These are phyloP conservation scores for Eupithecia subfuscata DNA, from an alignment of 2,888 invertebrate genomes.

Conservation along the genomic window DNA sequence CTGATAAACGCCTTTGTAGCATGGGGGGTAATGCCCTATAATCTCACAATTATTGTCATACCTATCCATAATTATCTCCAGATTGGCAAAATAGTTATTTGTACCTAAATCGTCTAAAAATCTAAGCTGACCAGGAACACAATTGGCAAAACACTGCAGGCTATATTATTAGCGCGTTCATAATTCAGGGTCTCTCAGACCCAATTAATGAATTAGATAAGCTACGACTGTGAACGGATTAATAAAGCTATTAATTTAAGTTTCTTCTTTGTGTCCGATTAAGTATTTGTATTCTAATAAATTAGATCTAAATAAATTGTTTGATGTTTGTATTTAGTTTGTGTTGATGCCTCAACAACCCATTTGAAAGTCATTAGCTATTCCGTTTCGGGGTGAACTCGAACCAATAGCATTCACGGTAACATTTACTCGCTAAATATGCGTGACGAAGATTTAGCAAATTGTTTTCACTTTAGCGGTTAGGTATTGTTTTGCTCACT, in stretches of 20 bases:
- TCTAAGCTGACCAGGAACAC: background rate
- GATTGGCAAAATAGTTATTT: background rate
- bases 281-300: conserved; percentile 40
- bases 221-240: background rate
- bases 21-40: too few species aligned
- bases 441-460: background rate
- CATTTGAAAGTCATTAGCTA: conserved; percentile 22
- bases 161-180: background rate
- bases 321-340: conserved; percentile 37
- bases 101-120: background rate
- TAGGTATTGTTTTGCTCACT: background rate
- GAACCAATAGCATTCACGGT: conserved; percentile 11
- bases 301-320: conserved; percentile 31
- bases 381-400: conserved; percentile 25
- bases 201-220: background rate
- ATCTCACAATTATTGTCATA: background rate
- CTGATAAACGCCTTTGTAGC: too few species aligned
- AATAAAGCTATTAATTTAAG: background rate
- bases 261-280: conserved; percentile 33
- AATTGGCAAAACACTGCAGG: background rate
- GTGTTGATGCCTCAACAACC: conserved; percentile 18
- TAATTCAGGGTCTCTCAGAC: background rate
- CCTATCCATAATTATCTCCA: background rate
- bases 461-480: background rate
- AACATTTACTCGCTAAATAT: background rate